Percentiles rank a stretch among this genome's conserved stretches.
Evolutionary conservation across 2,888 invertebrate species (phyloP).

Genomic region (Tachina grossa): DNA sequence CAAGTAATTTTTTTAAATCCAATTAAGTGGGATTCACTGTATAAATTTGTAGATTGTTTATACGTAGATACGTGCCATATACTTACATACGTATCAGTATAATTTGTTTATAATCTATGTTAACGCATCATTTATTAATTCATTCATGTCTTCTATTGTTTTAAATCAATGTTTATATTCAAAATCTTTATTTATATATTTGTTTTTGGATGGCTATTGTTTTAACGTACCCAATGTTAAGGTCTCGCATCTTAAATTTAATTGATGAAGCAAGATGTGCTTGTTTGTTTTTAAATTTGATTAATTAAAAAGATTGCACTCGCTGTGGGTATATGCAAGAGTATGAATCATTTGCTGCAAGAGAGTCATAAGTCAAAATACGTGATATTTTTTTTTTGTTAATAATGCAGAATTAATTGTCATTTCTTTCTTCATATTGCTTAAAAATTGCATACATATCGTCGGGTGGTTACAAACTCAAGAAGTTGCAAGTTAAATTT

Average conservation of each 20-base stretch:
- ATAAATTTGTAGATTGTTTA: too few relatives aligned
- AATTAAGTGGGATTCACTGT: too few relatives aligned
- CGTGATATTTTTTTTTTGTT: too few relatives aligned
- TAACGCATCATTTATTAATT: constrained; percentile 36
- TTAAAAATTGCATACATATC: too few relatives aligned
- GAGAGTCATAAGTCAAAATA: too few relatives aligned
- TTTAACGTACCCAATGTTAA: not conserved
- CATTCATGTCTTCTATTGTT: not conserved
- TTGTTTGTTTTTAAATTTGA: constrained; percentile 33
- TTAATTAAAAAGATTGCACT: not conserved
- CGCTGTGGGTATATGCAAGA: constrained; percentile 27
- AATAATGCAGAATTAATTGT: too few relatives aligned
- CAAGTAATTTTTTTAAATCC: too few relatives aligned
- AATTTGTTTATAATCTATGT: constrained; percentile 15
- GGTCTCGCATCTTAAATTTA: not conserved
- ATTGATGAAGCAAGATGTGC: not conserved
- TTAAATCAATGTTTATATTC: not conserved
- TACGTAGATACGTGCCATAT: not conserved
- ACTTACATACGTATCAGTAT: not conserved
- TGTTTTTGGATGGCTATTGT: not conserved
- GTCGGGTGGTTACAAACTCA: too few relatives aligned
- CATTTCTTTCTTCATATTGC: too few relatives aligned
- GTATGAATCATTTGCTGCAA: not conserved
- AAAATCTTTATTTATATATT: not conserved
- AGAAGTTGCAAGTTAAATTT: too few relatives aligned